A percentile compares a stretch with the other conserved stretches of the same genome.
Evolutionary conservation across 2,888 invertebrate species (phyloP).

Genomic region (Drosophila ezoana): DNA sequence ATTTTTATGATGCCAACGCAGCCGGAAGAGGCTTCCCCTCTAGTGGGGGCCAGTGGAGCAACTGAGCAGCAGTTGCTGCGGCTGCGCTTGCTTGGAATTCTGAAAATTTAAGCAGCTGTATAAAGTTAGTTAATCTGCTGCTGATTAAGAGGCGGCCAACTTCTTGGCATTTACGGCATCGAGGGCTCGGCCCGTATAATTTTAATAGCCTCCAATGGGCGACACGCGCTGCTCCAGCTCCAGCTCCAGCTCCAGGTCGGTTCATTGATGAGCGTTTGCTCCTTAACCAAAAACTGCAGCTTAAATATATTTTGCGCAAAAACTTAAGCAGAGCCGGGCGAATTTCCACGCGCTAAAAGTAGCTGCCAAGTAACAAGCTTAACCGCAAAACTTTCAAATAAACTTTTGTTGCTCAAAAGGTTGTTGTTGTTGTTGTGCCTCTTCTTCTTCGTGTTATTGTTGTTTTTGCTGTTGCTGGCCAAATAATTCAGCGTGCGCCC

Average conservation of each 20-base stretch:
- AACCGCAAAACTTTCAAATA: slow-evolving; percentile 77
- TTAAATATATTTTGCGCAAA: slow-evolving; percentile 65
- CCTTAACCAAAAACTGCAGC: slow-evolving; percentile 55
- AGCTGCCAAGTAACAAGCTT: slow-evolving; percentile 77
- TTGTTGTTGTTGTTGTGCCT: slow-evolving; percentile 34
- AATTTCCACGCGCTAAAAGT: slow-evolving; percentile 61
- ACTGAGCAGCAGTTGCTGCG: neutral
- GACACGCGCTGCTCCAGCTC: slow-evolving; percentile 46
- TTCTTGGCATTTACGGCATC: slow-evolving; percentile 62
- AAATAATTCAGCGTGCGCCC: slow-evolving; percentile 66
- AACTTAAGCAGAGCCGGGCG: slow-evolving; percentile 43
- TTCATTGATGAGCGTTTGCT: slow-evolving; percentile 53
- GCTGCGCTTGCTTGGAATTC: slow-evolving; percentile 42
- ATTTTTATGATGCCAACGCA: slow-evolving; percentile 74
- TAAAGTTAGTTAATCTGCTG: slow-evolving; percentile 75
- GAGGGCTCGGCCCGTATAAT: slow-evolving; percentile 56
- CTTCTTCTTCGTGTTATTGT: slow-evolving; percentile 17
- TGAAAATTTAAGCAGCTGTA: slow-evolving; percentile 72
- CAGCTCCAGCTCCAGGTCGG: neutral
- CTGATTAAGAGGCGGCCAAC: slow-evolving; percentile 70
- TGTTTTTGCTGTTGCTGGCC: slow-evolving; percentile 32
- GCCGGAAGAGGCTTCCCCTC: slow-evolving; percentile 15
- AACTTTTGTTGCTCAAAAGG: slow-evolving; percentile 61
- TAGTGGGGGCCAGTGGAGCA: neutral
- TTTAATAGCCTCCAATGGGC: slow-evolving; percentile 66